Conservation (phyloP, 2,888 invertebrate species). For the Flexamia atlantica region DNA sequence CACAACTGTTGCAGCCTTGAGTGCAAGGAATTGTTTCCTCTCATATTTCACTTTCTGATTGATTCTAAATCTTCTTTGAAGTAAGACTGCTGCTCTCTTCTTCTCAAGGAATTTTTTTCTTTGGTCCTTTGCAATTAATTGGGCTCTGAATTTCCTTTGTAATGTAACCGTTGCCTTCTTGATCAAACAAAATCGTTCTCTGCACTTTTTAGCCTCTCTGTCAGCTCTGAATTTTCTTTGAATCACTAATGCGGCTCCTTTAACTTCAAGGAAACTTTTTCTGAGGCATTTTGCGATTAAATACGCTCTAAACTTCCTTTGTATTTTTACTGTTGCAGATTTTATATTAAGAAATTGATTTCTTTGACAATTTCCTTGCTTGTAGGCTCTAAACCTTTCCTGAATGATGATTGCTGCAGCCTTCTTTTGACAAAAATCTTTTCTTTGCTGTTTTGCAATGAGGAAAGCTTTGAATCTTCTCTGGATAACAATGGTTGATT, state of each 20-base stretch:
- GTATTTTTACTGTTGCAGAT: conserved; percentile 17
- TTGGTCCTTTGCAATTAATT: neutral
- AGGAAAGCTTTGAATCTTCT: conserved; percentile 74
- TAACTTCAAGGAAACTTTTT: neutral
- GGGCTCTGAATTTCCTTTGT: conserved; percentile 71
- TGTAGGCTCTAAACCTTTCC: conserved; percentile 70
- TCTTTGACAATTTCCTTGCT: neutral
- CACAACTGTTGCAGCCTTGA: conserved; percentile 30
- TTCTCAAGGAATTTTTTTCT: neutral
- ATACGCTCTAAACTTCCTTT: conserved; percentile 6
- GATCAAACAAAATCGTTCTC: conserved; percentile 43
- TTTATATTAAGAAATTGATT: neutral
- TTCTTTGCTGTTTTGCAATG: conserved; percentile 72
- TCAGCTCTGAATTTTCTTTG: conserved; percentile 63
- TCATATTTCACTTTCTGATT: neutral
- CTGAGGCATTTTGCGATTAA: neutral
- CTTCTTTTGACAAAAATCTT: conserved; percentile 73
- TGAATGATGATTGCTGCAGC: conserved; percentile 75
- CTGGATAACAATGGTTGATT: conserved; percentile 72
- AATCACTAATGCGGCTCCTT: conserved; percentile 57
- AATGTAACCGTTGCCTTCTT: conserved; percentile 70
- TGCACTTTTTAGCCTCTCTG: conserved; percentile 58
- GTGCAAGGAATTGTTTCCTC: neutral
- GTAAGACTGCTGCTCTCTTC: neutral
- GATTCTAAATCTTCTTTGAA: conserved; percentile 22